Evolutionary conservation across 2,797 vertebrate species (phyloP).

Genomic region (Chromobotia macracanthus): DNA sequence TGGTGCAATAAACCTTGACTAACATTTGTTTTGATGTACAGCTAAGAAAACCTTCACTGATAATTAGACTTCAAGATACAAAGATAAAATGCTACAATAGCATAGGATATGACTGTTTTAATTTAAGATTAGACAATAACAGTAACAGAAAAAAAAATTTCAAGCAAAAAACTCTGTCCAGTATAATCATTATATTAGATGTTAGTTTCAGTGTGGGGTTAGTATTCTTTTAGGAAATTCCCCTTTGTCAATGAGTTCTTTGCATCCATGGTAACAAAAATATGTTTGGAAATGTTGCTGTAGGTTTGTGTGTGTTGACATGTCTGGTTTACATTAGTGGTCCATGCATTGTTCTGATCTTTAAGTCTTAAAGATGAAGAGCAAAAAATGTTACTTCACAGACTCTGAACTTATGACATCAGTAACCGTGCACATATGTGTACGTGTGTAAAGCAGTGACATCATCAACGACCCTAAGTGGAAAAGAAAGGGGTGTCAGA

Average conservation of each 20-base stretch:
- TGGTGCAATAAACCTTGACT: slow-evolving; percentile 3
- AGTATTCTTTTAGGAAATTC: slow-evolving; percentile 40
- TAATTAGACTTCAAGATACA: not conserved
- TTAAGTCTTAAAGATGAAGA: too few relatives aligned
- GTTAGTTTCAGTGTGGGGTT: slow-evolving; percentile 30
- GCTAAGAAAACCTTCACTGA: not conserved
- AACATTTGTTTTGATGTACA: not conserved
- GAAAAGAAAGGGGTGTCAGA: slow-evolving; percentile 47
- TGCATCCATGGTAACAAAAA: slow-evolving; percentile 43
- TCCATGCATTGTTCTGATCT: slow-evolving; percentile 33
- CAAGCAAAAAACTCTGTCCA: not conserved
- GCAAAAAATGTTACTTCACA: slow-evolving; percentile 30
- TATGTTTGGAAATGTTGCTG: slow-evolving; percentile 26
- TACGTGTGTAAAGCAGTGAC: slow-evolving; percentile 27
- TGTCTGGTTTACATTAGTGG: slow-evolving; percentile 48
- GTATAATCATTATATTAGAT: slow-evolving; percentile 9
- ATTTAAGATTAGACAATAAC: slow-evolving; percentile 7
- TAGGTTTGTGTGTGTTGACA: slow-evolving; percentile 19
- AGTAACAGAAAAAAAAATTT: slow-evolving; percentile 27
- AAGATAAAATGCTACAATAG: slow-evolving; percentile 1
- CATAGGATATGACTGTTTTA: not conserved
- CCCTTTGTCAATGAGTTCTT: slow-evolving; percentile 50
- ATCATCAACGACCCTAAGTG: slow-evolving; percentile 29
- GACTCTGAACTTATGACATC: slow-evolving; percentile 25
- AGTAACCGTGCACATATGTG: slow-evolving; percentile 18